These are phyloP conservation scores for Irena cyanogastra DNA, from an alignment of 2,113 vertebrate species.

Conservation along the genomic window DNA sequence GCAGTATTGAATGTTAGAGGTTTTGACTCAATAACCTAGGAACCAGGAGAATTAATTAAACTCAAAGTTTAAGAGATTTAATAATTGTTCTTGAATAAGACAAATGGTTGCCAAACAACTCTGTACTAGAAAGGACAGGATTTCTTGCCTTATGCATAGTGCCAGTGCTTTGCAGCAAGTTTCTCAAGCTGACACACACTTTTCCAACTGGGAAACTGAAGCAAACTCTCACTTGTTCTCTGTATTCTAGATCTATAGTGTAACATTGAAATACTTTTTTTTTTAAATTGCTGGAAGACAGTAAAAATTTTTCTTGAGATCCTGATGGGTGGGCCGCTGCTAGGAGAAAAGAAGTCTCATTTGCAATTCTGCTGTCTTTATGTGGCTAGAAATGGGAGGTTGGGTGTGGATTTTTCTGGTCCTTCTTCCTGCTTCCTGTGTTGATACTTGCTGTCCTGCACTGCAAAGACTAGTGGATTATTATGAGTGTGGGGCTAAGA, in stretches of 20 bases:
- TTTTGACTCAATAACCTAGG: background rate
- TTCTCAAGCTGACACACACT: background rate
- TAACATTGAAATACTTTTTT: background rate
- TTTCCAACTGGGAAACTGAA: background rate
- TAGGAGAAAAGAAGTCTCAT: background rate
- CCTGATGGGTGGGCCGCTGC: background rate
- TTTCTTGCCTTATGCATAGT: background rate
- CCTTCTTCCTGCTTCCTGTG: background rate
- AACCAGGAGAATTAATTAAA: background rate
- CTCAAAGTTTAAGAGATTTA: background rate
- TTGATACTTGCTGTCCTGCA: background rate
- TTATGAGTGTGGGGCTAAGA: background rate
- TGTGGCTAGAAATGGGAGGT: background rate
- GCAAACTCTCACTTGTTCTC: no score
- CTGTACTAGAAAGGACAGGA: background rate
- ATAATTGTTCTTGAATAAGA: background rate
- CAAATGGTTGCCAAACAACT: slow-evolving; percentile 1
- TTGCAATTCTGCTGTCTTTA: background rate
- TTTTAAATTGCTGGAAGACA: background rate
- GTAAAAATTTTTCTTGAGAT: background rate
- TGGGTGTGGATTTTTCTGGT: background rate
- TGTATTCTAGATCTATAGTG: background rate
- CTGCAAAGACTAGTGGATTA: background rate
- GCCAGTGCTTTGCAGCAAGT: background rate
- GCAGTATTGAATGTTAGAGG: background rate